Percentiles rank a stretch among this genome's conserved stretches.
Evolutionary conservation across 2,113 vertebrate genomes (phyloP).

Genomic region (Semicossyphus pulcher): DNA sequence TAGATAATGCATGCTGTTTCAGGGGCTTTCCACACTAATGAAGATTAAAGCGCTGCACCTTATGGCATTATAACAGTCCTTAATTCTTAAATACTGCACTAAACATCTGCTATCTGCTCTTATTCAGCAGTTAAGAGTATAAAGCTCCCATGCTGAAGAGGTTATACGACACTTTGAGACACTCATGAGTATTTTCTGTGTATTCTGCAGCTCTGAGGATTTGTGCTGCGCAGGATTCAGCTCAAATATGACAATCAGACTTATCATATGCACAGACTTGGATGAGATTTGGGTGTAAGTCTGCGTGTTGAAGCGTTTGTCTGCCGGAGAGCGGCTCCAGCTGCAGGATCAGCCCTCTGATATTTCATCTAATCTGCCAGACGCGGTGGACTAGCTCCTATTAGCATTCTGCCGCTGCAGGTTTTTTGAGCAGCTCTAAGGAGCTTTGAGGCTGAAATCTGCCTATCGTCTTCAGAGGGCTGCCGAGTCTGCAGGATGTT

Average conservation of each 20-base stretch:
- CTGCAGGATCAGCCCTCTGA: slow-evolving; percentile 33
- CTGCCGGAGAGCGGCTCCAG: slow-evolving; percentile 26
- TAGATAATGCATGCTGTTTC: not conserved
- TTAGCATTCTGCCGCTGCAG: slow-evolving; percentile 43
- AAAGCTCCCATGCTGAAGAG: not conserved
- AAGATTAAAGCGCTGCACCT: slow-evolving; percentile 6
- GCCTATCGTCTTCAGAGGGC: slow-evolving; percentile 2
- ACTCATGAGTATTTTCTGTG: not conserved
- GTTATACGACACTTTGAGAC: not conserved
- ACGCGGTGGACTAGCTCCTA: slow-evolving; percentile 30
- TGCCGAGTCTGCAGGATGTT: slow-evolving; percentile 28
- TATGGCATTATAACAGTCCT: not conserved
- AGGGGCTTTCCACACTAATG: not conserved
- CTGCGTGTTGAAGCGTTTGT: slow-evolving; percentile 24
- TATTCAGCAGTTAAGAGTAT: not conserved
- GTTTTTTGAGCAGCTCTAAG: slow-evolving; percentile 39
- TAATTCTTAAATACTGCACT: not conserved
- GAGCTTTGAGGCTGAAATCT: slow-evolving; percentile 34
- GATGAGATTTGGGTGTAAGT: slow-evolving; percentile 33
- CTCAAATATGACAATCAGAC: slow-evolving; percentile 35
- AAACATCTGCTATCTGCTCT: not conserved
- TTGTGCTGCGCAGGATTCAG: not conserved
- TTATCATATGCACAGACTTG: slow-evolving; percentile 4
- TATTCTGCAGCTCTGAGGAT: slow-evolving; percentile 1
- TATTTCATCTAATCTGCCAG: slow-evolving; percentile 47